phyloP scores from a whole-genome alignment of 1,140 invertebrate species.

The Saccostrea cuccullata region DNA sequence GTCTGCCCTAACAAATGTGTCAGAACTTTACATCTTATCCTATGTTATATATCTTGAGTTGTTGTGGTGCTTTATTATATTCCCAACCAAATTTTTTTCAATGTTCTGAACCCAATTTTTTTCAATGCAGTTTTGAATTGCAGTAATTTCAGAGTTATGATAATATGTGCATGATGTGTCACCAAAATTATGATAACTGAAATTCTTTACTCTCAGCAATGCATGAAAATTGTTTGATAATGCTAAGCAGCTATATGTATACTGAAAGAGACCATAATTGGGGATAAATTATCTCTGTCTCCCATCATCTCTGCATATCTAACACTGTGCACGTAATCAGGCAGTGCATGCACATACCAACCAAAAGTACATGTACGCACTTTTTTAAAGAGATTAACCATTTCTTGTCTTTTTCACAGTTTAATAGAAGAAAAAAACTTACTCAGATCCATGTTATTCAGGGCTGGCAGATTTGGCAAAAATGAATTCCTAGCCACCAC shows the following conservation, averaged over 20 bases:
- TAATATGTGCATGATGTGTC: neutral
- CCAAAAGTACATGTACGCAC: neutral
- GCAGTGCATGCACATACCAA: neutral
- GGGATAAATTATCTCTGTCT: neutral
- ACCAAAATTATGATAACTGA: too few relatives aligned
- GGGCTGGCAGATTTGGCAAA: conserved; percentile 45
- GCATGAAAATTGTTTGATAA: neutral
- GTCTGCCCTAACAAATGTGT: neutral
- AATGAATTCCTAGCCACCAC: conserved; percentile 34
- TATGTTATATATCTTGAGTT: too few relatives aligned
- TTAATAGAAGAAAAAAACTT: conserved; percentile 36
- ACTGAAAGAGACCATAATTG: too few relatives aligned
- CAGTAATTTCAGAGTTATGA: neutral
- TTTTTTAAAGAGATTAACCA: neutral
- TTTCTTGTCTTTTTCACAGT: neutral
- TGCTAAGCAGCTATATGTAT: too few relatives aligned
- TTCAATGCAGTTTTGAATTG: too few relatives aligned
- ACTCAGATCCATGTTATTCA: conserved; percentile 53
- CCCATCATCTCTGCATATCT: neutral
- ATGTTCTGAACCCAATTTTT: too few relatives aligned
- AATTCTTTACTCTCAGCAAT: neutral
- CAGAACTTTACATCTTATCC: too few relatives aligned
- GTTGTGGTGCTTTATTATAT: too few relatives aligned
- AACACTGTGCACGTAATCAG: neutral
- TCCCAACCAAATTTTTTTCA: too few relatives aligned